Evolutionary conservation across 2,113 vertebrate genomes (phyloP).

Genomic region (Oncorhynchus masou): DNA sequence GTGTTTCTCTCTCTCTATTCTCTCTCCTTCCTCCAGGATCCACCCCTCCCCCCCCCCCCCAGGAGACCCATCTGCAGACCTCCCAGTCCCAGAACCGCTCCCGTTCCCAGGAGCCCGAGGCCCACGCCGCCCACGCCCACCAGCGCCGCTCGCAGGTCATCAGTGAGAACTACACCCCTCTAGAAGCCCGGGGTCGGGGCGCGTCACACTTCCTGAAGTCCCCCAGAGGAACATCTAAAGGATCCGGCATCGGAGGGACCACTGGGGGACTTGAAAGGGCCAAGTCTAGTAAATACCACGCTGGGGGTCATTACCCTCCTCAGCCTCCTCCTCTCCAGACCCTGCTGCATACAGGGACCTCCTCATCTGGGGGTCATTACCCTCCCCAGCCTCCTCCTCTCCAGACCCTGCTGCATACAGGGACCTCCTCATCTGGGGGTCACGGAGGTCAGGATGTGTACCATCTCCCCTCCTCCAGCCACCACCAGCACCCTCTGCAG

Average conservation of each 20-base stretch:
- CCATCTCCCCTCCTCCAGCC: conserved; percentile 57
- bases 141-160: conserved; percentile 78
- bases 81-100: conserved; percentile 71
- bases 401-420: conserved; percentile 52
- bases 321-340: conserved; percentile 43
- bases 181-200: conserved; percentile 55
- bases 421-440: conserved; percentile 19
- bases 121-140: conserved; percentile 47
- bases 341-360: conserved; percentile 42
- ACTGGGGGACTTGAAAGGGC: conserved; percentile 40
- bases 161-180: conserved; percentile 56
- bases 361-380: conserved; percentile 26
- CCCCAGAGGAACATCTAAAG: conserved; percentile 71
- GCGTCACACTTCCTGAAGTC: conserved; percentile 65
- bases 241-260: conserved; percentile 35
- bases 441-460: conserved; percentile 73
- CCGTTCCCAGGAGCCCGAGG: conserved; percentile 76
- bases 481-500: conserved; percentile 75
- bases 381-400: conserved; percentile 30
- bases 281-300: conserved; percentile 71
- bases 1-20: too few relatives aligned
- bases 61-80: conserved; percentile 62
- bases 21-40: conserved; percentile 55
- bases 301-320: conserved; percentile 53
- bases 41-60: conserved; percentile 51